A percentile compares a stretch with the other conserved stretches of the same genome.
Conservation (phyloP, 2,113 vertebrate genomes). For the Promerops cafer region DNA sequence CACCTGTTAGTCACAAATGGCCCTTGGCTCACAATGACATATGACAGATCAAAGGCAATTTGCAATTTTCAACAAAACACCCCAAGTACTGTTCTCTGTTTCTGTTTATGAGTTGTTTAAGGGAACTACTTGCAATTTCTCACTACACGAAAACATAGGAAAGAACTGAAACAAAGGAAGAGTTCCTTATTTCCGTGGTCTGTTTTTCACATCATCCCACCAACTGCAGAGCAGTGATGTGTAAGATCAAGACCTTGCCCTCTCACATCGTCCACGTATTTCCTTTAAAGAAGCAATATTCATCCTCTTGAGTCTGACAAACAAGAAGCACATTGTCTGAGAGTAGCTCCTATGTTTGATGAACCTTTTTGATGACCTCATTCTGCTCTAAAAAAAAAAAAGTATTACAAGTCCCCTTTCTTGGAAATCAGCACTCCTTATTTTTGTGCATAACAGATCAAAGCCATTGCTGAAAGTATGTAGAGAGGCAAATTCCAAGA, state of each 20-base stretch:
- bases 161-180: background rate
- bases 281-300: slow-evolving; percentile 9
- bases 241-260: background rate
- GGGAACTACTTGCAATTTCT: background rate
- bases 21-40: background rate
- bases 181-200: background rate
- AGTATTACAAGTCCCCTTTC: background rate
- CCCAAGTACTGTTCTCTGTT: background rate
- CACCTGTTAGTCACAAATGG: background rate
- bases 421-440: background rate
- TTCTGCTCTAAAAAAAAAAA: background rate
- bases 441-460: slow-evolving; percentile 2
- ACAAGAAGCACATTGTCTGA: slow-evolving; percentile 39
- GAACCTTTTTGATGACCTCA: slow-evolving; percentile 1
- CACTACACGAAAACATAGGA: background rate
- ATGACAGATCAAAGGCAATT: background rate
- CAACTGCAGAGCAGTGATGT: background rate
- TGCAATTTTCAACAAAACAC: background rate
- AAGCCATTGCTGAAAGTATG: background rate
- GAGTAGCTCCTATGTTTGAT: background rate
- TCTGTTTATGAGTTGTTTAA: background rate
- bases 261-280: background rate
- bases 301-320: background rate
- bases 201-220: background rate
- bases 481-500: background rate